Conservation (phyloP, 2,113 vertebrate genomes). For the Hypomesus transpacificus region DNA sequence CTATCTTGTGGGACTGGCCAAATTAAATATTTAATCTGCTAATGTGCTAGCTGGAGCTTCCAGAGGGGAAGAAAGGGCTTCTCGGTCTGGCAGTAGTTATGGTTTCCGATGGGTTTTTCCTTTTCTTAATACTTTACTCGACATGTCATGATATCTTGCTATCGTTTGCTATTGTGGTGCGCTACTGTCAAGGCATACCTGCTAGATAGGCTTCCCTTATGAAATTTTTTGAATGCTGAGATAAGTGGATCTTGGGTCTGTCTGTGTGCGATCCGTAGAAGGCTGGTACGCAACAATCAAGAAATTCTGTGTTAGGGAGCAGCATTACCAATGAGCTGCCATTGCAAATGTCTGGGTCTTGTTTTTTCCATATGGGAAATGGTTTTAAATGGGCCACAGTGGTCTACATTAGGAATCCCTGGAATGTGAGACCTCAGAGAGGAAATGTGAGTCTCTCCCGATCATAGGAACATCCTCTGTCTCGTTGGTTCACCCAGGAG, state of each 20-base stretch:
- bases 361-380: slow-evolving; percentile 47
- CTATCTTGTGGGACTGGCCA: slow-evolving; percentile 70
- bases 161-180: too few relatives aligned
- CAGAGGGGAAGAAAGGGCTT: neutral
- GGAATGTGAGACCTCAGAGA: slow-evolving; percentile 67
- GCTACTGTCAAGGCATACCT: too few relatives aligned
- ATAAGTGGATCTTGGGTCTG: too few relatives aligned
- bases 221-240: too few relatives aligned
- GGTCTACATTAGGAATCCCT: slow-evolving; percentile 63
- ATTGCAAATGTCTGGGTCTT: neutral
- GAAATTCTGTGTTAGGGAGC: neutral
- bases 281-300: neutral
- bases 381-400: slow-evolving; percentile 61
- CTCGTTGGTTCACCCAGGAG: slow-evolving; percentile 37
- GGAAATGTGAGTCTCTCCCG: slow-evolving; percentile 58
- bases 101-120: neutral
- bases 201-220: too few relatives aligned
- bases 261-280: too few relatives aligned
- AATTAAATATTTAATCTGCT: slow-evolving; percentile 84
- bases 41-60: slow-evolving; percentile 64
- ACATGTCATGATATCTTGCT: neutral
- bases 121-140: neutral
- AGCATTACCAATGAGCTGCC: neutral
- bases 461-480: slow-evolving; percentile 56
- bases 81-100: neutral